Conservation (phyloP, 2,888 invertebrate species). For the Tromatobia lineatoria region DNA sequence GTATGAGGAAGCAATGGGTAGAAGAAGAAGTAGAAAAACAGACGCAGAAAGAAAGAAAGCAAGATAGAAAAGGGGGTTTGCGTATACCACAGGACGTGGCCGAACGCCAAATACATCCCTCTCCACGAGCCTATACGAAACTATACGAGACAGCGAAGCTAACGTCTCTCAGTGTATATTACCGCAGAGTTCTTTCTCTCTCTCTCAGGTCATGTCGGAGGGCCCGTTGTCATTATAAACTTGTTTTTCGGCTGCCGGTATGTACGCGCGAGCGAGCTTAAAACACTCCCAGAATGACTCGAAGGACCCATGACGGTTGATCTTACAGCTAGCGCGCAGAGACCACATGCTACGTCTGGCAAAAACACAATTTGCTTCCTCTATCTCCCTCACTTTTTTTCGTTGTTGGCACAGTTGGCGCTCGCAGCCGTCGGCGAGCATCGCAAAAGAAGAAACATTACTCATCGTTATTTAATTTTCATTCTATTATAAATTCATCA, state of each 20-base stretch:
- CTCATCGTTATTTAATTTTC: conserved; percentile 1
- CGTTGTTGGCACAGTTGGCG: not conserved
- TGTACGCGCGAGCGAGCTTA: not conserved
- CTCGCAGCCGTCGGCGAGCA: not conserved
- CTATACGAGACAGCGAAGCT: conserved; percentile 30
- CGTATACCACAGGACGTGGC: conserved; percentile 34
- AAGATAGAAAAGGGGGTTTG: conserved; percentile 12
- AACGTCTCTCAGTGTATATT: conserved; percentile 34
- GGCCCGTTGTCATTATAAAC: conserved; percentile 53
- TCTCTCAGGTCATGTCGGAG: conserved; percentile 44
- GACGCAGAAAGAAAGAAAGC: not conserved
- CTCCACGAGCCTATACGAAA: conserved; percentile 18
- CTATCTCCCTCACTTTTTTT: not conserved
- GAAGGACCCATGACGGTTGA: not conserved
- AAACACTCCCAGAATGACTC: conserved; percentile 21
- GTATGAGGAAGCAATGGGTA: too few relatives aligned
- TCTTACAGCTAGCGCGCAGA: conserved; percentile 3
- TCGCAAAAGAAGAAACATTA: not conserved
- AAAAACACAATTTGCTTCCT: conserved; percentile 44
- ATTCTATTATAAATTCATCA: not conserved
- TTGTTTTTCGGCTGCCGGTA: conserved; percentile 31
- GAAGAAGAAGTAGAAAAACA: not conserved
- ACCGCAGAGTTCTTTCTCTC: conserved; percentile 9
- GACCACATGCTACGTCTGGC: conserved; percentile 34
- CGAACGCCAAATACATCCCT: conserved; percentile 43